phyloP scores from a whole-genome alignment of 2,797 vertebrate species.

The Lacerta viridis region DNA sequence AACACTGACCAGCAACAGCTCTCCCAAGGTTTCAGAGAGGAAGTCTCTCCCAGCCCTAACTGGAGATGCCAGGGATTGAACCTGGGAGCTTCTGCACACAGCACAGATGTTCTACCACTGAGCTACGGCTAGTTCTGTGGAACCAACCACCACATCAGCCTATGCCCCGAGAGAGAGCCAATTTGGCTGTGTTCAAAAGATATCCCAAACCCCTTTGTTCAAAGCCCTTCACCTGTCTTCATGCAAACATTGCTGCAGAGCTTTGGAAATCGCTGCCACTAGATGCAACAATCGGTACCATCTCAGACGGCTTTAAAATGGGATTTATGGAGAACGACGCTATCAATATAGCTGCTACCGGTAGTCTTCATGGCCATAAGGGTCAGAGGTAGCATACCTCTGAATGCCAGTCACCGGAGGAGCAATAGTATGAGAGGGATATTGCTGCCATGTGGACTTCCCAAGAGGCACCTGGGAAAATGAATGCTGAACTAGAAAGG shows the following conservation, averaged over 20 bases:
- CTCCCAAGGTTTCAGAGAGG: too few relatives aligned
- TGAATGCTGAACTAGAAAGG: background rate
- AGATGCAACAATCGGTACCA: background rate
- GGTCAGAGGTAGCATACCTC: too few relatives aligned
- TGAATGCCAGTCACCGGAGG: background rate
- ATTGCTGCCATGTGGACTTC: background rate
- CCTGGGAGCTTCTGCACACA: too few relatives aligned
- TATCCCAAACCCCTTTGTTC: background rate
- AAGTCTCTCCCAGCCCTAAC: too few relatives aligned
- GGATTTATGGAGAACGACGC: background rate
- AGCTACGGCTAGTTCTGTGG: background rate
- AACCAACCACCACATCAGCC: background rate
- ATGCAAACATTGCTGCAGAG: background rate
- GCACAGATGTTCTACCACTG: too few relatives aligned
- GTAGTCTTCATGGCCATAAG: background rate
- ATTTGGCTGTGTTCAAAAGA: background rate
- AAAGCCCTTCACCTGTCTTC: background rate
- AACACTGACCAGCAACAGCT: too few relatives aligned
- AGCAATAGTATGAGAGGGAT: background rate
- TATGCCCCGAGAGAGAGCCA: background rate
- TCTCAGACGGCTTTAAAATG: background rate
- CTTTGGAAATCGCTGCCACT: background rate
- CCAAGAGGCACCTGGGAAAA: background rate
- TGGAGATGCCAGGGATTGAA: too few relatives aligned
- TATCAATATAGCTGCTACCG: background rate